Conservation (phyloP, 2,888 invertebrate genomes). For the Eustalomyia histrio region DNA sequence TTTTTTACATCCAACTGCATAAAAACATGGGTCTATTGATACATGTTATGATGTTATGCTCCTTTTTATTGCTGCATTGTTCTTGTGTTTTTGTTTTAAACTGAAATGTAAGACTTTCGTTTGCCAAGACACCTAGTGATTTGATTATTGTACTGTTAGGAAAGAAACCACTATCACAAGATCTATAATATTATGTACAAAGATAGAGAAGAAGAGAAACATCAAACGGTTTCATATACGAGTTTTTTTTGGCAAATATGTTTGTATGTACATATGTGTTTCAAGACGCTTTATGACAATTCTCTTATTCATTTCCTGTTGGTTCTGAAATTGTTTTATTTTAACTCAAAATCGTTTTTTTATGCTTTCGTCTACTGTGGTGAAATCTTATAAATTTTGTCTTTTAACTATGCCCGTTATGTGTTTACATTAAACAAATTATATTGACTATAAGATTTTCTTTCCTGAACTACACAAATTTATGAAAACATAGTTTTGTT, state of each 20-base stretch:
- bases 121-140: slow-evolving; percentile 32
- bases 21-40: background rate
- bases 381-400: slow-evolving; percentile 21
- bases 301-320: slow-evolving; percentile 25
- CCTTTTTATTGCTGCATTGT: background rate
- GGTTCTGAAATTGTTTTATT: slow-evolving; percentile 2
- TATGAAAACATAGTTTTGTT: background rate
- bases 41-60: too few relatives aligned
- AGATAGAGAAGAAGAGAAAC: slow-evolving; percentile 2
- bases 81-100: background rate
- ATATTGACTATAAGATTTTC: slow-evolving; percentile 1
- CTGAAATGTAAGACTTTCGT: slow-evolving; percentile 1
- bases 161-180: background rate
- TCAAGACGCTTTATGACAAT: slow-evolving; percentile 6
- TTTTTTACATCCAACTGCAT: slow-evolving; percentile 2
- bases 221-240: slow-evolving; percentile 11
- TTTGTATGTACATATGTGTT: background rate
- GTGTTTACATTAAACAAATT: slow-evolving; percentile 7
- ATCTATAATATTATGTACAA: background rate
- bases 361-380: slow-evolving; percentile 6
- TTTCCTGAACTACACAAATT: background rate
- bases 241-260: slow-evolving; percentile 1
- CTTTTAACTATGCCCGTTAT: background rate
- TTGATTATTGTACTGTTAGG: background rate
- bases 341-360: background rate